Evolutionary conservation across 2,113 vertebrate species (phyloP).

Genomic region (Colaptes auratus): DNA sequence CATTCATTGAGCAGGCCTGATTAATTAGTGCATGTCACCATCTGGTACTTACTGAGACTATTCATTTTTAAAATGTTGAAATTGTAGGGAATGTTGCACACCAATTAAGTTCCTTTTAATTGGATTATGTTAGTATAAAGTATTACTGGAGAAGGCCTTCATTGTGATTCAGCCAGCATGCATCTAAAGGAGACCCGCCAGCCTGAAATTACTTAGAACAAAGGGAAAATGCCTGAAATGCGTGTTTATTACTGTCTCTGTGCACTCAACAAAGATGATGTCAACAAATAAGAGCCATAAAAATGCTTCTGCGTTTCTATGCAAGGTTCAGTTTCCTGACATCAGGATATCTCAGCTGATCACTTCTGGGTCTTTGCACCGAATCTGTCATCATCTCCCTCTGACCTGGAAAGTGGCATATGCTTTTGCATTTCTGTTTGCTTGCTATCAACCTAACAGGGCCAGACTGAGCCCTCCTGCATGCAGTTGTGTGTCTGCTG

Average conservation of each 20-base stretch:
- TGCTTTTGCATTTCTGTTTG: not conserved
- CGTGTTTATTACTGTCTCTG: not conserved
- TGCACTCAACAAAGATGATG: conserved; percentile 3
- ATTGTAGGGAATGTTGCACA: conserved; percentile 80
- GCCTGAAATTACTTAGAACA: conserved; percentile 74
- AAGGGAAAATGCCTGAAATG: conserved; percentile 57
- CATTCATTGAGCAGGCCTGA: conserved; percentile 77
- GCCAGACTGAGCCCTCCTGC: not conserved
- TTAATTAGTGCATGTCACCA: conserved; percentile 82
- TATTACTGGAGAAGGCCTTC: conserved; percentile 72
- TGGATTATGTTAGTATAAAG: conserved; percentile 79
- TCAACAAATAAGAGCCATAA: not conserved
- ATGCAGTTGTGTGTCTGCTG: not conserved
- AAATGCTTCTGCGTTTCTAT: not conserved
- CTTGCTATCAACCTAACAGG: not conserved
- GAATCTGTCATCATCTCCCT: not conserved
- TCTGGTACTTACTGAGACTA: conserved; percentile 79
- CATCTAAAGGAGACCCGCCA: conserved; percentile 56
- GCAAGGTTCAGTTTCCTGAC: not conserved
- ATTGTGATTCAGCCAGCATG: conserved; percentile 74
- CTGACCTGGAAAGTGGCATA: not conserved
- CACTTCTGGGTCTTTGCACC: not conserved
- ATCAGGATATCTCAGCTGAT: not conserved
- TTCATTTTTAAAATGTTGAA: conserved; percentile 83
- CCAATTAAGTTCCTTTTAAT: conserved; percentile 82